Percentiles rank a stretch among this genome's conserved stretches.
Conservation (phyloP, 1,140 invertebrate species). For the Solen grandis region DNA sequence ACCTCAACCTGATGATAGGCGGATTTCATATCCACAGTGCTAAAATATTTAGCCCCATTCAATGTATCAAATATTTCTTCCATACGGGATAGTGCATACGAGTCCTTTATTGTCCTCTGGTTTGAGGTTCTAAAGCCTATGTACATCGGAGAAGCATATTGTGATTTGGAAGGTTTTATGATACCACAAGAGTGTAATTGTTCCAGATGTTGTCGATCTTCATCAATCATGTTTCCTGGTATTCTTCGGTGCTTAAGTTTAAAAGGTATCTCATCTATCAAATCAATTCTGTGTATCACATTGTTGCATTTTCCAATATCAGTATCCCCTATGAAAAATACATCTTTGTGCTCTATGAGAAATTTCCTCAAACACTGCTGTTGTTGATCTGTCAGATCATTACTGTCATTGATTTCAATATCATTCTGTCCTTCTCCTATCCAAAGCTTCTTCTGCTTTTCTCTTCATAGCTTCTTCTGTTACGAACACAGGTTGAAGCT, state of each 20-base stretch:
- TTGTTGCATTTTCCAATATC: background rate
- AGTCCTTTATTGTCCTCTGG: constrained; percentile 54
- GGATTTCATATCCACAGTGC: constrained; percentile 77
- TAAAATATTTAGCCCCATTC: constrained; percentile 78
- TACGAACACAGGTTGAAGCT: background rate
- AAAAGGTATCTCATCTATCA: background rate
- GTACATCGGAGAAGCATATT: constrained; percentile 56
- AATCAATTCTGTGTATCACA: background rate
- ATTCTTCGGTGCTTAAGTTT: background rate
- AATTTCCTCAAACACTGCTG: no score
- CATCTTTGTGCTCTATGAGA: background rate
- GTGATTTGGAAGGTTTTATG: constrained; percentile 30
- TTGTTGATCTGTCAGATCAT: no score
- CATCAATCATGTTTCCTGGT: background rate
- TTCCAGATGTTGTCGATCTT: constrained; percentile 12
- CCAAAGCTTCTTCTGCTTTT: background rate
- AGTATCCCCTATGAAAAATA: background rate
- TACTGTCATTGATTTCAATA: background rate
- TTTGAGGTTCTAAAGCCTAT: constrained; percentile 63
- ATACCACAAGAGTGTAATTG: background rate
- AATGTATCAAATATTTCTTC: constrained; percentile 66
- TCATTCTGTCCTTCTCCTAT: background rate
- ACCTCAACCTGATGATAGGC: constrained; percentile 64
- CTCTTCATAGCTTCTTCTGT: background rate
- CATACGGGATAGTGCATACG: constrained; percentile 51